These are phyloP conservation scores for Acleris literana DNA, from an alignment of 2,888 invertebrate species.

Conservation along the genomic window DNA sequence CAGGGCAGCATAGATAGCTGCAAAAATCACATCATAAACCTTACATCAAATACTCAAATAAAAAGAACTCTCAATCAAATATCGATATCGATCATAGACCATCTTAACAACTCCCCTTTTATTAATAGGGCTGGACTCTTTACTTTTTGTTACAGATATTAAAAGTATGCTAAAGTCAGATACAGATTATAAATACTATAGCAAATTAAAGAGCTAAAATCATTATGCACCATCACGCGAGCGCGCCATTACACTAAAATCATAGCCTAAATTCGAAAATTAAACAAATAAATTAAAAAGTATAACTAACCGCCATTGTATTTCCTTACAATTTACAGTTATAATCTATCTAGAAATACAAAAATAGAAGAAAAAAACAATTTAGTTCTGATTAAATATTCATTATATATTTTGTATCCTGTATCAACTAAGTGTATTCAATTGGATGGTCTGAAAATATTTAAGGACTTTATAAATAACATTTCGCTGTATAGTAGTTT, in stretches of 20 bases:
- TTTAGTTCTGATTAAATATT: neutral
- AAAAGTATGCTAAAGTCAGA: neutral
- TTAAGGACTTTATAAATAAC: constrained; percentile 29
- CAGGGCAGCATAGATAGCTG: too few relatives aligned
- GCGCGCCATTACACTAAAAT: constrained; percentile 52
- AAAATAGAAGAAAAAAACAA: neutral
- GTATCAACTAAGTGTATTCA: constrained; percentile 11
- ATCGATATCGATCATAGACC: too few relatives aligned
- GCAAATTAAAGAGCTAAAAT: constrained; percentile 47
- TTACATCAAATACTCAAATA: too few relatives aligned
- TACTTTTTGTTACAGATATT: too few relatives aligned
- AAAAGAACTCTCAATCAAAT: too few relatives aligned
- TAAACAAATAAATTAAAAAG: too few relatives aligned
- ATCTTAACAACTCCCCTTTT: too few relatives aligned
- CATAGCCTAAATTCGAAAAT: constrained; percentile 69
- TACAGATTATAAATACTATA: constrained; percentile 20
- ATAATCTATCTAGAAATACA: constrained; percentile 2
- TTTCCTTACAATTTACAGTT: neutral
- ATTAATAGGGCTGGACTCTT: too few relatives aligned
- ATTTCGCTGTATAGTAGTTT: constrained; percentile 30
- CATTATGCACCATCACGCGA: constrained; percentile 67
- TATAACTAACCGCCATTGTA: too few relatives aligned
- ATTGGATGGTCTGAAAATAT: constrained; percentile 27
- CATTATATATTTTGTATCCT: constrained; percentile 15
- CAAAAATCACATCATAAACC: too few relatives aligned